Evolutionary conservation across 2,797 vertebrate genomes (phyloP).

Genomic region (Diglossa cyanea): DNA sequence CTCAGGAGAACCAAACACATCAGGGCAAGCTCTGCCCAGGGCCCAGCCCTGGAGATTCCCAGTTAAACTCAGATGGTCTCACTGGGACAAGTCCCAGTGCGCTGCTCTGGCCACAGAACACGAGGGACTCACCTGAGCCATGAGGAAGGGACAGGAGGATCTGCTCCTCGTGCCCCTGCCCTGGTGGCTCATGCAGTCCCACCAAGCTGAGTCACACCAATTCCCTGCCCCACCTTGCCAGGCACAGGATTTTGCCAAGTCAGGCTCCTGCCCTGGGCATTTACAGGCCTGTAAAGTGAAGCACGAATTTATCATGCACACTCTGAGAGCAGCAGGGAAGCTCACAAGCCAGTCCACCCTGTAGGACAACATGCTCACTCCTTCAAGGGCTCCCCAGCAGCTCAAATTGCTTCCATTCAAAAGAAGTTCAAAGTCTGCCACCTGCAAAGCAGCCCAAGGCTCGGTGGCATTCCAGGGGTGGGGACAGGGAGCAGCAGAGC

Average conservation of each 20-base stretch:
- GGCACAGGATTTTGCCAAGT: neutral
- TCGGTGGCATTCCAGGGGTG: neutral
- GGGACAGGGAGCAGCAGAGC: neutral
- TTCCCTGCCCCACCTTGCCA: neutral
- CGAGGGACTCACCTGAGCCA: accelerated
- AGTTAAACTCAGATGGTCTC: neutral
- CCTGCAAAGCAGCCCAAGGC: neutral
- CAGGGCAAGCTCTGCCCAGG: neutral
- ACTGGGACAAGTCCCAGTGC: accelerated
- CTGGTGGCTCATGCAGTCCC: neutral
- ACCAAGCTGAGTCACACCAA: neutral
- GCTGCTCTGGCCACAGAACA: neutral
- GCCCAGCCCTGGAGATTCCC: neutral
- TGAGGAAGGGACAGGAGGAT: neutral
- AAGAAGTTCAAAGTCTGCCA: neutral
- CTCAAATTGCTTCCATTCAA: neutral
- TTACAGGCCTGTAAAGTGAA: neutral
- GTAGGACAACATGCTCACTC: accelerated
- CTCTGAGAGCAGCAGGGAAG: neutral
- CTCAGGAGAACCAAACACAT: accelerated
- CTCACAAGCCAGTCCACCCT: neutral
- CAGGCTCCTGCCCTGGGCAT: neutral
- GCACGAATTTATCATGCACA: neutral
- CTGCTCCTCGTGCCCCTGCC: accelerated
- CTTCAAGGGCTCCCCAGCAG: neutral